Conservation (phyloP, 2,797 vertebrate genomes). For the Sebastes kiyomatsui region DNA sequence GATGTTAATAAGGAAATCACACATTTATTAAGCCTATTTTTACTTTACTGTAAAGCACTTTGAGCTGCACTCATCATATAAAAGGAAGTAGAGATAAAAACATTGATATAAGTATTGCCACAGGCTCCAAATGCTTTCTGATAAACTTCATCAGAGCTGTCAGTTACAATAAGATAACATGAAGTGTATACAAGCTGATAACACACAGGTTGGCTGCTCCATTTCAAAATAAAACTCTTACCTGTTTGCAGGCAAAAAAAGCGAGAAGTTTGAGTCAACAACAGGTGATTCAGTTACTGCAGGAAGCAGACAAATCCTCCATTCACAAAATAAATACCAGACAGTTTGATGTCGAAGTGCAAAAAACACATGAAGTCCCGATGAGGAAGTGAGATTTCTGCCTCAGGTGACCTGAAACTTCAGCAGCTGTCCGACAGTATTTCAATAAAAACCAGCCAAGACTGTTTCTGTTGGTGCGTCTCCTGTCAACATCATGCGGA, state of each 20-base stretch:
- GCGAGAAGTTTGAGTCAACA: not conserved
- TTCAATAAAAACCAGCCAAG: not conserved
- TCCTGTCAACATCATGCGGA: conserved; percentile 36
- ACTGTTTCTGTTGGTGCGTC: not conserved
- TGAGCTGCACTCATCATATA: no score
- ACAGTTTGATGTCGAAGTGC: not conserved
- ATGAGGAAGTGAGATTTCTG: conserved; percentile 44
- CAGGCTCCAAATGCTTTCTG: not conserved
- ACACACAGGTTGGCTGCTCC: not conserved
- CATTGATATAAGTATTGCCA: not conserved
- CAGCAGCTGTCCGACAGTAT: conserved; percentile 7
- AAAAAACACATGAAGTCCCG: conserved; percentile 18
- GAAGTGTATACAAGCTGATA: not conserved
- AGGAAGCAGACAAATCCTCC: not conserved
- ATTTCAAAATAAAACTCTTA: conserved; percentile 30
- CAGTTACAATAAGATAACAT: not conserved
- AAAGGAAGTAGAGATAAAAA: not conserved
- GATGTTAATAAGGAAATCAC: conserved; percentile 17
- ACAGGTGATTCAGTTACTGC: conserved; percentile 29
- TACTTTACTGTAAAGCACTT: not conserved
- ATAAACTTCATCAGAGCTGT: not conserved
- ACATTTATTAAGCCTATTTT: not conserved
- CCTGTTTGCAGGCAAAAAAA: conserved; percentile 46
- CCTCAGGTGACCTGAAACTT: conserved; percentile 42
- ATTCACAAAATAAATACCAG: conserved; percentile 9